Conservation (phyloP, 2,888 invertebrate species). For the Hypsopygia costalis region DNA sequence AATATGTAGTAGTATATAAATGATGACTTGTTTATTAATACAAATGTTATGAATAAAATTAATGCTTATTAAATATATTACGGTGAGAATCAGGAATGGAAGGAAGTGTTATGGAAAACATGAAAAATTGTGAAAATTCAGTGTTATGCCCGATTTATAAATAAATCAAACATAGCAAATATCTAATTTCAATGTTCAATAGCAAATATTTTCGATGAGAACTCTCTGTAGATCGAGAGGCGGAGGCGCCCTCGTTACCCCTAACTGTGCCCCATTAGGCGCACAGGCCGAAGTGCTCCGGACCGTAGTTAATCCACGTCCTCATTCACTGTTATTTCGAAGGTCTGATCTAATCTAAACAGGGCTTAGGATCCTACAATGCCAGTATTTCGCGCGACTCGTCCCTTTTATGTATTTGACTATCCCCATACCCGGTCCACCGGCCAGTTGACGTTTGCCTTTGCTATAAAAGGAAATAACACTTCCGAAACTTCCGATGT, state of each 20-base stretch:
- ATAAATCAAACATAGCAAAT: no score
- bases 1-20: no score
- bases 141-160: no score
- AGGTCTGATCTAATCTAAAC: constrained; percentile 81
- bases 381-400: constrained; percentile 74
- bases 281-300: constrained; percentile 75
- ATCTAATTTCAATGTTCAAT: constrained; percentile 26
- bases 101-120: no score
- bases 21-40: no score
- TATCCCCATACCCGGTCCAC: constrained; percentile 57
- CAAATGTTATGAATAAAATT: no score
- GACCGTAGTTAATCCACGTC: constrained; percentile 81
- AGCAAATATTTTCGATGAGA: constrained; percentile 40
- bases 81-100: no score
- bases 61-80: no score
- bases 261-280: constrained; percentile 76
- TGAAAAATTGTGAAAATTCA: no score
- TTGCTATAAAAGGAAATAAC: constrained; percentile 70
- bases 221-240: constrained; percentile 38
- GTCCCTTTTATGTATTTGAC: constrained; percentile 77
- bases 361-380: constrained; percentile 77
- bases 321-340: constrained; percentile 81
- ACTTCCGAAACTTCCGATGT: constrained; percentile 64
- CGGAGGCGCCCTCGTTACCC: constrained; percentile 61
- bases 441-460: constrained; percentile 62